Base-by-base conservation (phyloP, 2,113 vertebrate species). In the Aviceda subcristata region DNA sequence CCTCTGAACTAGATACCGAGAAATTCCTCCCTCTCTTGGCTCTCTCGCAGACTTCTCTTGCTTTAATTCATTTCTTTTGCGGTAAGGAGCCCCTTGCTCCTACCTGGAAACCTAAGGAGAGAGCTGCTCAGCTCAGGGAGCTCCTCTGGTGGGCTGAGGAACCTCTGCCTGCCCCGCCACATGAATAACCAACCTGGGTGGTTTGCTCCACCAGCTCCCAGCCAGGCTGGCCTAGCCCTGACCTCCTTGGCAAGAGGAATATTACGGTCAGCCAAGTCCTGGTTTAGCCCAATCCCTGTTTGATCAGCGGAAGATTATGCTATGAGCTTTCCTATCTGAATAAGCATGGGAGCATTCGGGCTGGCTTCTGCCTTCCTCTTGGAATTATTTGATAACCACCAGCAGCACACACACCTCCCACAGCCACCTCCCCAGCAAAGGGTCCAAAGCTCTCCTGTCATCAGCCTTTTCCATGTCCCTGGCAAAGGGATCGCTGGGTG, bases 231-330 rank as follows among this genome's bases (percentile, higher is more conserved):
- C 64, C 92, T 23, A 51, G 55, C 32, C 46, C 67, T 92, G 89
- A 94, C 82, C 93, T 95, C 81, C 38, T 57, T 93, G 96, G 90
- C 79, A 93, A 50, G n/a, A 76, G n/a, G 55, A 94, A 41, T 45
- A 72, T 72, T 32, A 48, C 1, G 8, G 46, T 76, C 88, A 87
- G 92, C 92, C 91, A 95, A 93, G 53, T 60, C 57, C 46, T 78
- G 36, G 50, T 14, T 87, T 91, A 94, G 57, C 73, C 77, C 78
- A 74, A 82, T 74, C 60, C 64, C 60, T 91, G 56, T 92, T 95
- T 89, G 82, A 93, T 94, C 89, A 92, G 85, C 0, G 0, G 82
- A 48, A 87, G 76, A 88, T 92, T 95, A 82, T 20, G 38, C 78
- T 77, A 45, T 88, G 46, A 92, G 77, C 68, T 96, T 87, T 89